Percentiles rank a stretch among this genome's conserved stretches.
Evolutionary conservation across 2,113 vertebrate species (phyloP).

Genomic region (Pyrgilauda ruficollis): DNA sequence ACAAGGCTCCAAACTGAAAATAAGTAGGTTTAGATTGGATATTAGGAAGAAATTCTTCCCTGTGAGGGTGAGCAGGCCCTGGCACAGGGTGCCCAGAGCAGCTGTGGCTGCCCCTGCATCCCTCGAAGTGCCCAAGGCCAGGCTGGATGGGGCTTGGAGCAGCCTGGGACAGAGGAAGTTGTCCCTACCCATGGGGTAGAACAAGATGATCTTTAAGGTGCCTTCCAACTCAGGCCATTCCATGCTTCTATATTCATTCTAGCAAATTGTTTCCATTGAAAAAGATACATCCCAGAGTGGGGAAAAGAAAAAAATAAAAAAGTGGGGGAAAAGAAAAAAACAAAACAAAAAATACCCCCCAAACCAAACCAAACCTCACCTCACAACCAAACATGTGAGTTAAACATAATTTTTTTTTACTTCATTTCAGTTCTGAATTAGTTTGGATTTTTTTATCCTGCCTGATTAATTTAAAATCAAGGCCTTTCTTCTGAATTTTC

Average conservation of each 20-base stretch:
- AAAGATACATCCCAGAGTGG: not conserved
- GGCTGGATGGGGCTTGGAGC: fast-evolving
- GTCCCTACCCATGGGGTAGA: not conserved
- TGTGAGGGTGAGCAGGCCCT: fast-evolving
- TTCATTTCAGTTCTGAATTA: not conserved
- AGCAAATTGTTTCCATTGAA: not conserved
- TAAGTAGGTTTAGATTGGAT: not conserved
- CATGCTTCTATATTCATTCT: not conserved
- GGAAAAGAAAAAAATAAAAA: fast-evolving
- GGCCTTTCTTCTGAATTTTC: not conserved
- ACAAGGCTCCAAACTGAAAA: not conserved
- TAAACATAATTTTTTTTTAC: not conserved
- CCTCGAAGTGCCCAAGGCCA: not conserved
- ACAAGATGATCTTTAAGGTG: too few species aligned
- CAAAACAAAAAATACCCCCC: too few species aligned
- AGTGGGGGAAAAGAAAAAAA: fast-evolving
- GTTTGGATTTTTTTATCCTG: not conserved
- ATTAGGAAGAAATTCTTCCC: not conserved
- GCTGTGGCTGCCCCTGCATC: not conserved
- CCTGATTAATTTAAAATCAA: not conserved
- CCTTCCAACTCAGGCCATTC: not conserved
- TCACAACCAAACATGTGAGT: not conserved
- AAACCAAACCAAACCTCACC: fast-evolving
- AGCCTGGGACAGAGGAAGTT: not conserved
- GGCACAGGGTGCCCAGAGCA: not conserved